phyloP scores from a whole-genome alignment of 2,113 vertebrate genomes.

The Mandrillus leucophaeus region DNA sequence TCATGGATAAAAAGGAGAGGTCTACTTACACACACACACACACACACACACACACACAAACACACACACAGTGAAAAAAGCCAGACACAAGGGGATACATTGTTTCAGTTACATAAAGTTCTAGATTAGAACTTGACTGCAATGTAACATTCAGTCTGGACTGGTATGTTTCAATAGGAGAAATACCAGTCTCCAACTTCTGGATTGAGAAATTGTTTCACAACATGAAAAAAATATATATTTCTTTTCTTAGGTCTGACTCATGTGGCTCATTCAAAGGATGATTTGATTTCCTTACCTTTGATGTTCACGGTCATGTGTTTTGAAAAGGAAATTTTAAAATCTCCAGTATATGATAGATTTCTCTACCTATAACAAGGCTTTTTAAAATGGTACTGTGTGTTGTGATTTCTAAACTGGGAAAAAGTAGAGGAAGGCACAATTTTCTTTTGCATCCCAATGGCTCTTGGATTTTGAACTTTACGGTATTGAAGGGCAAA shows the following conservation, averaged over 20 bases:
- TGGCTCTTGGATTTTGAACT: not conserved
- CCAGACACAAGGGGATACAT: not conserved
- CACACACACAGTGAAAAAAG: not conserved
- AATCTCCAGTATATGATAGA: not conserved
- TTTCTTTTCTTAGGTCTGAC: not conserved
- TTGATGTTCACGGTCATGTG: not conserved
- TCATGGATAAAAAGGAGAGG: not conserved
- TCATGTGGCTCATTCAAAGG: slow-evolving; percentile 50
- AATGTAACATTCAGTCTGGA: not conserved
- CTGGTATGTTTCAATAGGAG: not conserved
- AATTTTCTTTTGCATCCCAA: not conserved
- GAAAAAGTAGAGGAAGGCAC: not conserved
- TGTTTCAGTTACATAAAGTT: not conserved
- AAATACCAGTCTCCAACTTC: not conserved
- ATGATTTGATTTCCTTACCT: not conserved
- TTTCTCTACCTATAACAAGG: not conserved
- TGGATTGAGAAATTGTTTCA: not conserved
- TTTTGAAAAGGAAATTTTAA: slow-evolving; percentile 27
- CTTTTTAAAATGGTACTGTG: not conserved
- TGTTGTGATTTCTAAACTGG: not conserved
- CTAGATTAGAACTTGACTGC: not conserved
- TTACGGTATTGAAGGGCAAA: not conserved
- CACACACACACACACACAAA: no score
- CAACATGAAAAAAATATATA: not conserved
- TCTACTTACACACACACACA: not conserved